These are phyloP conservation scores for Danio jaintianensis DNA, from an alignment of 2,797 vertebrate species.

Conservation along the genomic window DNA sequence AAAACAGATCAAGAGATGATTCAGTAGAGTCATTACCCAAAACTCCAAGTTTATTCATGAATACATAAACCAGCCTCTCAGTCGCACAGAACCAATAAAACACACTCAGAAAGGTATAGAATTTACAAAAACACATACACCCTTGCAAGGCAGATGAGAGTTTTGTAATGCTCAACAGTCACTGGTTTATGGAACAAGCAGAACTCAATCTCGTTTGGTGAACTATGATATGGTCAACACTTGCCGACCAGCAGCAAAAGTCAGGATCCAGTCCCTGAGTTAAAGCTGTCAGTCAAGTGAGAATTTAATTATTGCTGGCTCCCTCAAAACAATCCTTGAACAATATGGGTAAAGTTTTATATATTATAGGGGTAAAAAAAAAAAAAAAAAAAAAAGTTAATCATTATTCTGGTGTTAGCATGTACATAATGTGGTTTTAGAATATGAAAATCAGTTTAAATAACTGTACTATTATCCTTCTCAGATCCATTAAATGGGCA, in stretches of 20 bases:
- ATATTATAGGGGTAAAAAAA: not conserved
- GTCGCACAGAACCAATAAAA: slow-evolving; percentile 37
- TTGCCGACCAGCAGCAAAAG: slow-evolving; percentile 60
- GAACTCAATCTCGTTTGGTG: slow-evolving; percentile 21
- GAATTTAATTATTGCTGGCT: not conserved
- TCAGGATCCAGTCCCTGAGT: slow-evolving; percentile 23
- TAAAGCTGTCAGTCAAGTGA: slow-evolving; percentile 18
- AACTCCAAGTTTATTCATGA: slow-evolving; percentile 33
- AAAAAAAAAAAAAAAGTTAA: not conserved
- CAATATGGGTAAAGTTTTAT: not conserved
- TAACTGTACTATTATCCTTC: not conserved
- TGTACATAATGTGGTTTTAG: slow-evolving; percentile 12
- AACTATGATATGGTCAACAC: slow-evolving; percentile 37
- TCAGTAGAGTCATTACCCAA: not conserved
- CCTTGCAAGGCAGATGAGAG: not conserved
- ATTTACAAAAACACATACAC: not conserved
- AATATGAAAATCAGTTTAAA: not conserved
- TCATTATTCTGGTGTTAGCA: slow-evolving; percentile 15
- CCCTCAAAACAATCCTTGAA: not conserved
- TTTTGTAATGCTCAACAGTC: not conserved
- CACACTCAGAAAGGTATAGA: slow-evolving; percentile 1
- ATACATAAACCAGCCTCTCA: slow-evolving; percentile 5
- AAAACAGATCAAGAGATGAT: not conserved
- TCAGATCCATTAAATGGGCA: not conserved
- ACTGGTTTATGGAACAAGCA: slow-evolving; percentile 1